Evolutionary conservation across 1,140 invertebrate species (phyloP), one percentile per base, ranked within the genome.

Genomic region (Pseudomyrmex flavicornis): DNA sequence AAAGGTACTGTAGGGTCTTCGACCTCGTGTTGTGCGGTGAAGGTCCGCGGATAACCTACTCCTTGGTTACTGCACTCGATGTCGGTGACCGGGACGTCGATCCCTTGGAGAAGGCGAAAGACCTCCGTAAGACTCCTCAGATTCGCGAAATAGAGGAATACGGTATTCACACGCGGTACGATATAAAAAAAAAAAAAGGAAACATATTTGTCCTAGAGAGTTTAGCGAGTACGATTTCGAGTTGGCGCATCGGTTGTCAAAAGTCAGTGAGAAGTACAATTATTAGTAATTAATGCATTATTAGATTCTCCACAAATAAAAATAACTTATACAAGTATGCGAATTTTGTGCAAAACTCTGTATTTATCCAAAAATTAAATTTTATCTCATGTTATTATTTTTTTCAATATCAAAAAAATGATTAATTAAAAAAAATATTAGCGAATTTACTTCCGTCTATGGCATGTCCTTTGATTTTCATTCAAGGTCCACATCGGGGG

Each of bases 401-500:
- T 35, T 54, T 66, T 12, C 12, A 54, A 54, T 46, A 61, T 85
- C 54, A 26, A 62, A 46, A 48, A 48, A 70, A 52, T 48, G 13
- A 13, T 5, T 44, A 63, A 84, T 50, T 76, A 10, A 52, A 62
- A 69, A 56, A 62, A 70, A 70, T 83, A 61, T 59, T 76, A 56
- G 83, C 84, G 54, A 87, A 90, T 86, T 91, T 74, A 91, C 84
- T 75, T 86, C 89, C 86, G 84, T 88, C 62, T 82, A 63, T 66
- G 77, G 83, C 87, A 89, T 93, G 93, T 91, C 92, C 92, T 94
- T 94, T 92, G 91, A 91, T 92, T 92, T 91, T 92, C 89, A 93
- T 94, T 93, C 93, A 93, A 93, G 93, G 93, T 93, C 93, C 84
- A 90, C 90, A 88, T 92, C 90, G 90, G 90, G 91, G 93, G 92